Evolutionary conservation across 1,140 invertebrate species (phyloP), one percentile per base, ranked within the genome.

Genomic region (Diprion similis): DNA sequence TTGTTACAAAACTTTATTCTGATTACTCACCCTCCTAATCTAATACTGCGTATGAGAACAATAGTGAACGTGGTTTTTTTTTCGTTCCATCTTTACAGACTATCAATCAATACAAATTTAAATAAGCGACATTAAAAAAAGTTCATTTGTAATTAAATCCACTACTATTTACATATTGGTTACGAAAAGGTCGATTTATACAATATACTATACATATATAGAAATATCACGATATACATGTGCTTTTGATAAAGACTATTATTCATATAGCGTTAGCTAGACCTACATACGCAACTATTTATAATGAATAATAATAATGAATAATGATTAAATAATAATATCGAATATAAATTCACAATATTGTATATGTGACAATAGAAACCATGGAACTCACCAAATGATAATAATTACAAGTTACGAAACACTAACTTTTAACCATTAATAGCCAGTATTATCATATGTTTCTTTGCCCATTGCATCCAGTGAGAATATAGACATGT

Each of bases 171-270:
- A 59, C 51, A 59, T 59, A 59, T 59, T 59, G n/a, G 51, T 59
- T 59, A 59, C 11, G 51, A 59, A 59, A 79, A 76, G 76, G 72
- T 80, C 78, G 78, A 76, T 82, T 83, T 84, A 84, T 79, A 81
- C 78, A 74, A 82, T 80, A 82, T 82, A 81, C 76, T 80, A 79
- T 78, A 81, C 75, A 83, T 77, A 82, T 69, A 73, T 84, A 83
- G 80, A 83, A 72, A 83, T 83, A 80, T 78, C 78, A 82, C 75
- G 75, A 78, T 84, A 85, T 85, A 84, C 83, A 84, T 84, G 83
- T 85, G 83, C 84, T 86, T 86, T 86, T 85, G 82, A 86, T 86
- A 85, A 86, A 83, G 76, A 82, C 77, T 86, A 83, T 85, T 85
- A 84, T 76, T 78, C 82, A 78, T 59, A 77, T 82, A 84, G 83